Conservation (phyloP, 2,888 invertebrate genomes). For the Clunio marinus region DNA sequence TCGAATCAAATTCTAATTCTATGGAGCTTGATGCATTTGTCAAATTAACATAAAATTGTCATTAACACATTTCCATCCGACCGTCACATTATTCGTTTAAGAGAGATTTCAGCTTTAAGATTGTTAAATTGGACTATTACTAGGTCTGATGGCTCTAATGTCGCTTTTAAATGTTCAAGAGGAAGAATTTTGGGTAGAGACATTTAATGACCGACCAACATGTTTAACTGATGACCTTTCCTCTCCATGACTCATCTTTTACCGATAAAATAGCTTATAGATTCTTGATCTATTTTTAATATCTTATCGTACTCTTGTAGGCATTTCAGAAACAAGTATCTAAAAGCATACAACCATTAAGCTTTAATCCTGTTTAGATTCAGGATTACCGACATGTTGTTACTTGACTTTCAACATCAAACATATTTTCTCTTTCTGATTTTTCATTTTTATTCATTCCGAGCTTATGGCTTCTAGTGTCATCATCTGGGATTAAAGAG, state of each 20-base stretch:
- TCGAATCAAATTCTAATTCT: no score
- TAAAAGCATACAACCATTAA: background rate
- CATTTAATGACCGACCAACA: background rate
- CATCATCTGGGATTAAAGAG: background rate
- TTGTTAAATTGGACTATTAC: constrained; percentile 31
- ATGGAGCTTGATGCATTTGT: no score
- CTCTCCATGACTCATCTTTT: background rate
- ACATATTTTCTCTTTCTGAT: background rate
- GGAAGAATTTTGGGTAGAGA: background rate
- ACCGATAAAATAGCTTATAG: background rate
- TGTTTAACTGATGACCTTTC: background rate
- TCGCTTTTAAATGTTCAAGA: background rate
- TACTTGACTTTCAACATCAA: background rate
- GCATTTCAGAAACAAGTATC: no score
- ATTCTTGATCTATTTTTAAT: constrained; percentile 3
- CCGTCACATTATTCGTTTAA: background rate
- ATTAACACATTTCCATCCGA: constrained; percentile 17
- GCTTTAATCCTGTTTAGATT: constrained; percentile 10
- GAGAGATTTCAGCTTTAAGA: constrained; percentile 2
- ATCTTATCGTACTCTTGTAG: no score
- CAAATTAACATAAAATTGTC: constrained; percentile 25
- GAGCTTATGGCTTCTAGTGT: background rate
- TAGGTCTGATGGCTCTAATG: constrained; percentile 7
- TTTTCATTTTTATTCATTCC: background rate
- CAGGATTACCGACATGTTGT: no score